phyloP scores from a whole-genome alignment of 1,140 invertebrate species.

The Lasioglossum albipes region DNA sequence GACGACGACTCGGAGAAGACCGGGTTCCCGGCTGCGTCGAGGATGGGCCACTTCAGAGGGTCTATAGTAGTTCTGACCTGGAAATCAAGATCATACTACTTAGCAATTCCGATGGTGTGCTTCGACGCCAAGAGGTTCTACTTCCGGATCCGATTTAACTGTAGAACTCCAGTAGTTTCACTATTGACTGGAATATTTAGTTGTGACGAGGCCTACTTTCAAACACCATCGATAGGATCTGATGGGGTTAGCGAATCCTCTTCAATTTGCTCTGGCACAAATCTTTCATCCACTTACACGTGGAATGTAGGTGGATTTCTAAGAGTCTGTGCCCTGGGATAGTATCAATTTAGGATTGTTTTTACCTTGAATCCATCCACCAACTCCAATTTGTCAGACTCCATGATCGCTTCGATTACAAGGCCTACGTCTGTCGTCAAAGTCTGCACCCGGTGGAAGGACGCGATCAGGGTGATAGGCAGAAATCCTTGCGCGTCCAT shows the following conservation, averaged over 20 bases:
- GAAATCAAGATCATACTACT: conserved; percentile 49
- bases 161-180: too few relatives aligned
- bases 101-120: neutral
- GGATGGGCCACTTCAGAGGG: conserved; percentile 93
- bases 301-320: conserved; percentile 7
- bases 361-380: conserved; percentile 87
- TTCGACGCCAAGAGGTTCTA: too few relatives aligned
- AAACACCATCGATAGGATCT: conserved; percentile 71
- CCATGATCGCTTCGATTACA: conserved; percentile 90
- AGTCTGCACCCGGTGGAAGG: conserved; percentile 95
- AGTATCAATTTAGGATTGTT: neutral
- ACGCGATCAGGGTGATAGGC: conserved; percentile 95
- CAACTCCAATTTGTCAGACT: conserved; percentile 91
- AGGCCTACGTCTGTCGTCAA: conserved; percentile 92
- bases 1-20: conserved; percentile 77
- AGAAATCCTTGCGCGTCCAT: conserved; percentile 97
- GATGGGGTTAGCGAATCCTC: conserved; percentile 73
- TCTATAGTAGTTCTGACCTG: conserved; percentile 90
- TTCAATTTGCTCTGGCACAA: conserved; percentile 71
- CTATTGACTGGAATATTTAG: neutral
- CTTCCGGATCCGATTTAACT: too few relatives aligned
- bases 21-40: conserved; percentile 80
- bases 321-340: conserved; percentile 42
- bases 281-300: conserved; percentile 37
- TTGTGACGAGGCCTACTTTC: conserved; percentile 71